Evolutionary conservation across 2,797 vertebrate species (phyloP).

Genomic region (Thunnus albacares): DNA sequence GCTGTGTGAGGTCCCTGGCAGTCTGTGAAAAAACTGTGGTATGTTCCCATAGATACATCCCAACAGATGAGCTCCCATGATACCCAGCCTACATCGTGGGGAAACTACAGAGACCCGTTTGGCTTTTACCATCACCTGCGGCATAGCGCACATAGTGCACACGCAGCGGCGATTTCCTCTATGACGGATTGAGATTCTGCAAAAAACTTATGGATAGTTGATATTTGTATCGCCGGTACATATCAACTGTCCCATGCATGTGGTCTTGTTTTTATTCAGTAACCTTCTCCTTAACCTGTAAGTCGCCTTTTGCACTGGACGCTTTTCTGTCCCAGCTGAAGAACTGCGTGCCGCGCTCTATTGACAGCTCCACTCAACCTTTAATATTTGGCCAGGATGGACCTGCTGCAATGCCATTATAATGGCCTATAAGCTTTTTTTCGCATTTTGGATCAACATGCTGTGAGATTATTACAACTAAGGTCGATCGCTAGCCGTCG

Average conservation of each 20-base stretch:
- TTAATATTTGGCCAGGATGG: slow-evolving; percentile 31
- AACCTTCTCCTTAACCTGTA: neutral
- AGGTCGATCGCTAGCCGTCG: neutral
- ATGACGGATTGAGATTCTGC: neutral
- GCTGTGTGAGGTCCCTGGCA: slow-evolving; percentile 18
- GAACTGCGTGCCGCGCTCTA: neutral
- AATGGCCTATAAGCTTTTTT: slow-evolving; percentile 38
- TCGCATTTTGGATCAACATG: slow-evolving; percentile 17
- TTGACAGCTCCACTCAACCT: neutral
- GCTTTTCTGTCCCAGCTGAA: neutral
- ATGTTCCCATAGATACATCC: slow-evolving; percentile 84
- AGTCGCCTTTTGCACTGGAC: neutral
- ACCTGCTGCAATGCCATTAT: slow-evolving; percentile 35
- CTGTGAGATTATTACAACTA: slow-evolving; percentile 28
- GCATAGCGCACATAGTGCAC: slow-evolving; percentile 19
- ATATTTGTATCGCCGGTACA: neutral
- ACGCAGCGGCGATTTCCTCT: neutral
- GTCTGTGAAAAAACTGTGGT: slow-evolving; percentile 38
- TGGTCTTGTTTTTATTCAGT: slow-evolving; percentile 1
- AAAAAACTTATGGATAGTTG: neutral
- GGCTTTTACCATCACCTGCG: slow-evolving; percentile 33
- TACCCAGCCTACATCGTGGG: slow-evolving; percentile 42
- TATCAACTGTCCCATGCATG: neutral
- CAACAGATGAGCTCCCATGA: slow-evolving; percentile 79
- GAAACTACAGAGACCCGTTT: slow-evolving; percentile 4